These are phyloP conservation scores for Notamacropus eugenii DNA, from an alignment of 2,797 vertebrate species.

Conservation along the genomic window DNA sequence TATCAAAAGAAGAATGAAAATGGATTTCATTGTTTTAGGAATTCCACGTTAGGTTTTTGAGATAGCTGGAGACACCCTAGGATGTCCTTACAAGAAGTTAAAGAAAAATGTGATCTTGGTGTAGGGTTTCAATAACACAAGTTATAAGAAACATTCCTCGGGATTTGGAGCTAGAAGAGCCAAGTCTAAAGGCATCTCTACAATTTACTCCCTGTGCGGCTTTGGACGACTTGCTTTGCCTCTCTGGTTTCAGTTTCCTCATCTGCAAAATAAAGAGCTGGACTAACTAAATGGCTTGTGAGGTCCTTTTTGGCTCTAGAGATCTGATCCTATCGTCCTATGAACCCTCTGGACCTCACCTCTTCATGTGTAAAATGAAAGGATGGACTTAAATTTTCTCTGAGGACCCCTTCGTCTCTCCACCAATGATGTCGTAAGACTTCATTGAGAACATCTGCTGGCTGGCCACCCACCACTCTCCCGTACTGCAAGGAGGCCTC, in stretches of 20 bases:
- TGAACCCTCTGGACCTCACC: not conserved
- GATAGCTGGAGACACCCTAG: not conserved
- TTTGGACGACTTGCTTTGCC: not conserved
- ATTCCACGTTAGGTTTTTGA: not conserved
- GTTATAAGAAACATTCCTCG: not conserved
- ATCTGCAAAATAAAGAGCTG: not conserved
- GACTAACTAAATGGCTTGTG: not conserved
- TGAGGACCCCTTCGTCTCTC: not conserved
- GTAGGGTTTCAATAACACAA: not conserved
- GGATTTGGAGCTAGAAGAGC: not conserved
- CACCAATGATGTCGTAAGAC: not conserved
- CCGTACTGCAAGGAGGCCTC: not conserved
- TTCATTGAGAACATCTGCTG: conserved; percentile 20
- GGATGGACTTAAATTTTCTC: not conserved
- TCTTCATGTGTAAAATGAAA: not conserved
- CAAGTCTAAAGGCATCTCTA: not conserved
- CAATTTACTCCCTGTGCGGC: not conserved
- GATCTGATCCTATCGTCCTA: not conserved
- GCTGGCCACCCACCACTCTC: conserved; percentile 7
- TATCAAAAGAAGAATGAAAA: not conserved
- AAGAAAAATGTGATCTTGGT: not conserved
- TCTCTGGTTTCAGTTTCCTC: not conserved
- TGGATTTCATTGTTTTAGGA: not conserved
- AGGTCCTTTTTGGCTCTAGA: not conserved
- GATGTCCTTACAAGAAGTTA: not conserved